These are phyloP conservation scores for Pristionchus exspectatus DNA, from an alignment of 2,888 invertebrate species.

Conservation along the genomic window DNA sequence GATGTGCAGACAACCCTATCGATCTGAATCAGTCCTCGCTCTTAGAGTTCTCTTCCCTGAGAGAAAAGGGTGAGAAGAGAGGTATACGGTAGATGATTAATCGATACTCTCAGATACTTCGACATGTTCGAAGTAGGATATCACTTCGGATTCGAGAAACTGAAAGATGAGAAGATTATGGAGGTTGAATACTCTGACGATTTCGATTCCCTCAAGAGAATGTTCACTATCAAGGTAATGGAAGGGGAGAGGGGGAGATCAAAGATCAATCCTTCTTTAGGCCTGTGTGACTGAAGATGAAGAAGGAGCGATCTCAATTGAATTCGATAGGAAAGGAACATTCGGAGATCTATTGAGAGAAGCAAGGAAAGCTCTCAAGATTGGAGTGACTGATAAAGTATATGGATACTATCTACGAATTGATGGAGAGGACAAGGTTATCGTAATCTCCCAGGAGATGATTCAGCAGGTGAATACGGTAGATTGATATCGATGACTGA, in stretches of 20 bases:
- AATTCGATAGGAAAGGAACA: constrained; percentile 64
- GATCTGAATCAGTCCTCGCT: constrained; percentile 68
- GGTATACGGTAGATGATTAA: background rate
- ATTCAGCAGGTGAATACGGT: constrained; percentile 43
- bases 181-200: background rate
- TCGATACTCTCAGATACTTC: constrained; percentile 60
- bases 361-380: constrained; percentile 64
- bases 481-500: background rate
- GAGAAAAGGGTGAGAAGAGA: constrained; percentile 55
- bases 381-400: constrained; percentile 69
- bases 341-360: constrained; percentile 70
- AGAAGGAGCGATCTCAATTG: constrained; percentile 62
- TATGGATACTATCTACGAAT: constrained; percentile 48
- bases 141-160: constrained; percentile 68
- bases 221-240: constrained; percentile 40
- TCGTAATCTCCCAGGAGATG: constrained; percentile 30
- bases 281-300: constrained; percentile 56
- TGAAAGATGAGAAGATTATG: constrained; percentile 66
- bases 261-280: background rate
- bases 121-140: constrained; percentile 68
- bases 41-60: constrained; percentile 69
- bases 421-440: constrained; percentile 49
- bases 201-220: background rate
- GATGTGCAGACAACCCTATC: constrained; percentile 67
- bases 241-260: background rate